phyloP scores from a whole-genome alignment of 2,113 vertebrate genomes.

The Rhea pennata region DNA sequence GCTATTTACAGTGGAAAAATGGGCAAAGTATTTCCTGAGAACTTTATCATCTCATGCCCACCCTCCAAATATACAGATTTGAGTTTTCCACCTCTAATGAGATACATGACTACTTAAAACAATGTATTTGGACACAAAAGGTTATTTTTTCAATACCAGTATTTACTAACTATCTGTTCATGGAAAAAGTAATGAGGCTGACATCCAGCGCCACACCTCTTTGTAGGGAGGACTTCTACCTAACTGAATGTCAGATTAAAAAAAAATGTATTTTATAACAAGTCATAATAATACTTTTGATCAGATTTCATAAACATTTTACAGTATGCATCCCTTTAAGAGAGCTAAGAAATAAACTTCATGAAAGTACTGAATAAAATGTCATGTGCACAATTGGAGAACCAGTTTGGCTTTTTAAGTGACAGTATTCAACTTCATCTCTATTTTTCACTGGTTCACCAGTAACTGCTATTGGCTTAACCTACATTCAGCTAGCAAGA shows the following conservation, averaged over 20 bases:
- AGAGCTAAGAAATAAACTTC: neutral
- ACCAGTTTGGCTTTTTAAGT: neutral
- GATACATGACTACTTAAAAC: neutral
- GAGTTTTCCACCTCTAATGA: neutral
- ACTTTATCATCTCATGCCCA: neutral
- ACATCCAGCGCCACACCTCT: neutral
- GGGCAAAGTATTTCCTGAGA: conserved; percentile 10
- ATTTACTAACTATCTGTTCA: neutral
- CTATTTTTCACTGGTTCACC: neutral
- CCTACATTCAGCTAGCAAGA: neutral
- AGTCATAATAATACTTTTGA: neutral
- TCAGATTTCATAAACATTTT: neutral
- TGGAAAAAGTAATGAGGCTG: neutral
- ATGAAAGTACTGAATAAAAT: neutral
- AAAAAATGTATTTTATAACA: neutral
- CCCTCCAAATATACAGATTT: neutral
- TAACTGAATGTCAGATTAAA: neutral
- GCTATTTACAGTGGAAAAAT: conserved; percentile 17
- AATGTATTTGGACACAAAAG: neutral
- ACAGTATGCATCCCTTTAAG: neutral
- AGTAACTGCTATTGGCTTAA: neutral
- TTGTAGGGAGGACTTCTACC: neutral
- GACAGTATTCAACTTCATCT: neutral
- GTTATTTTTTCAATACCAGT: neutral
- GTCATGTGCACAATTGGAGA: neutral